These are phyloP conservation scores for Chlorops oryzae DNA, from an alignment of 1,140 invertebrate genomes.

Conservation along the genomic window DNA sequence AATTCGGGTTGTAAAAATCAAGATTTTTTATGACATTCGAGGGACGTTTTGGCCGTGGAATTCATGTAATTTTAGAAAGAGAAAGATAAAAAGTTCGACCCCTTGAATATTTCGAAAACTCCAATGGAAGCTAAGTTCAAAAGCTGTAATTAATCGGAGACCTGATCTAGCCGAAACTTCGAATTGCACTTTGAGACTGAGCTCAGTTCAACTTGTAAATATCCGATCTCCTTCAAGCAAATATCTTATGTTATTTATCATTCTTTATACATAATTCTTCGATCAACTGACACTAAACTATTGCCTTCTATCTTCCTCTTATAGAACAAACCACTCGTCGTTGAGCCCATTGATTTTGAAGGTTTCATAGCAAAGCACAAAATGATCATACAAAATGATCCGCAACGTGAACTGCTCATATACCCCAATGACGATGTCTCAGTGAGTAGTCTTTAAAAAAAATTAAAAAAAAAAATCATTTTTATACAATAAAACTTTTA, in stretches of 20 bases:
- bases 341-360: constrained; percentile 87
- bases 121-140: too few species aligned
- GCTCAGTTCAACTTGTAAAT: too few species aligned
- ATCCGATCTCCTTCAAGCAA: background rate
- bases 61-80: too few species aligned
- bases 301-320: constrained; percentile 35
- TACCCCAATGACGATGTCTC: constrained; percentile 89
- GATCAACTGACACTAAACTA: background rate
- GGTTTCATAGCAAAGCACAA: constrained; percentile 83
- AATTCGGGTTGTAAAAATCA: too few species aligned
- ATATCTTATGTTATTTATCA: background rate
- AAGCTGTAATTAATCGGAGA: too few species aligned
- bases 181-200: too few species aligned
- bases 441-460: constrained; percentile 55
- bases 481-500: background rate
- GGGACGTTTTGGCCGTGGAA: too few species aligned
- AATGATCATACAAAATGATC: constrained; percentile 87
- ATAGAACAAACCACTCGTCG: constrained; percentile 68
- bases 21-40: too few species aligned
- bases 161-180: too few species aligned
- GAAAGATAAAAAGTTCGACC: too few species aligned
- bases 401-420: constrained; percentile 78
- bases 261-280: background rate
- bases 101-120: too few species aligned
- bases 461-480: background rate